Conservation (phyloP, 2,797 vertebrate species). For the Enteromius trimaculatus region DNA sequence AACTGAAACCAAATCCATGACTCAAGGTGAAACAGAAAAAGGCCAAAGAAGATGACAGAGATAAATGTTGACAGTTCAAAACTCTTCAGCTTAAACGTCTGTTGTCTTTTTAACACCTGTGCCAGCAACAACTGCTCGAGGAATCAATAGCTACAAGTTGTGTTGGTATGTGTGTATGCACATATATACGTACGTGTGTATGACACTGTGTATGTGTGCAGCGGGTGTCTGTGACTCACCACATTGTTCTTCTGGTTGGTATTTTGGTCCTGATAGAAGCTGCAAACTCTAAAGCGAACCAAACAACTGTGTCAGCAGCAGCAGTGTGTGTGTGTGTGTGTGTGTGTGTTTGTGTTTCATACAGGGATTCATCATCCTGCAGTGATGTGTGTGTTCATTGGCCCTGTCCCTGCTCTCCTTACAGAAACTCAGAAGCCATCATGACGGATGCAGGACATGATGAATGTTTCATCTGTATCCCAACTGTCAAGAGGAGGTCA, state of each 20-base stretch:
- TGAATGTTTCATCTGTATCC: constrained; percentile 59
- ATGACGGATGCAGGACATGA: constrained; percentile 55
- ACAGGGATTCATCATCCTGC: constrained; percentile 20
- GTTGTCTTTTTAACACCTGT: constrained; percentile 72
- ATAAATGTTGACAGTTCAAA: constrained; percentile 21
- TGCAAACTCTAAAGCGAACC: constrained; percentile 61
- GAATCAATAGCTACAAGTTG: constrained; percentile 62
- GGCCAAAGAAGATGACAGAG: constrained; percentile 26
- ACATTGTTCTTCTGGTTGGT: constrained; percentile 49
- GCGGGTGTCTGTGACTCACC: constrained; percentile 36
- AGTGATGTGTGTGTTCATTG: constrained; percentile 35
- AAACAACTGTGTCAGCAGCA: constrained; percentile 60
- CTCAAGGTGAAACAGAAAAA: constrained; percentile 71
- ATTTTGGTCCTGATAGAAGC: constrained; percentile 57
- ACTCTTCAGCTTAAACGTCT: constrained; percentile 56
- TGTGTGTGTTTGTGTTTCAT: constrained; percentile 27
- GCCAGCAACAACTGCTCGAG: constrained; percentile 66
- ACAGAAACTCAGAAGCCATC: constrained; percentile 35
- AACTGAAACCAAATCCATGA: constrained; percentile 80
- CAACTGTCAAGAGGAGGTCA: constrained; percentile 62
- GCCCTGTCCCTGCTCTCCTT: constrained; percentile 30
- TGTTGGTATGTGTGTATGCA: constrained; percentile 12
- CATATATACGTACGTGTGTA: constrained; percentile 41
- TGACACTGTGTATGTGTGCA: constrained; percentile 11
- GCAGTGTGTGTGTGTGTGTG: constrained; percentile 19